phyloP scores from a whole-genome alignment of 2,888 invertebrate species.

The Apantesis nais region DNA sequence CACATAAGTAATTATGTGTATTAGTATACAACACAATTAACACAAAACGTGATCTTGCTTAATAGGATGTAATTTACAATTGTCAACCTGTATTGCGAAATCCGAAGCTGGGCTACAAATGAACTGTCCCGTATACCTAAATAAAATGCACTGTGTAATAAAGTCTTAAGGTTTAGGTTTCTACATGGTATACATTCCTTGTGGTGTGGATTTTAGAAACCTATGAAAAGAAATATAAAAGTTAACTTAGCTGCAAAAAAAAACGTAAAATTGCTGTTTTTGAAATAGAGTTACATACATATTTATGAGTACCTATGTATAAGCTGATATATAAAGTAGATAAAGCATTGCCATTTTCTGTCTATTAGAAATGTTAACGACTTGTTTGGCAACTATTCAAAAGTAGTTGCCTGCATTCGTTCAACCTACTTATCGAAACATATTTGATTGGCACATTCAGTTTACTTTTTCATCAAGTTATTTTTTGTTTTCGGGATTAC shows the following conservation, averaged over 20 bases:
- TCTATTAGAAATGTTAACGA: not conserved
- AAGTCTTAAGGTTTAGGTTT: not conserved
- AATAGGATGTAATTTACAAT: too few species aligned
- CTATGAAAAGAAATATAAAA: not conserved
- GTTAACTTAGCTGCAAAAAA: not conserved
- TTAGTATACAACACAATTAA: too few species aligned
- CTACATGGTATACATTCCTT: not conserved
- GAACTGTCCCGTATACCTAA: not conserved
- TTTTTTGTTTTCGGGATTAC: not conserved
- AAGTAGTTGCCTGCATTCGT: not conserved
- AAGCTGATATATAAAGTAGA: not conserved
- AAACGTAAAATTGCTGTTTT: not conserved
- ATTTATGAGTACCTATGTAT: not conserved
- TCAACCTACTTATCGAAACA: not conserved
- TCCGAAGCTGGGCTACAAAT: not conserved
- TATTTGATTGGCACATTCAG: not conserved
- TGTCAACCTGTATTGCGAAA: too few species aligned
- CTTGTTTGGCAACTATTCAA: not conserved
- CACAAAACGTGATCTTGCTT: not conserved
- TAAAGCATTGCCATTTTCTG: not conserved
- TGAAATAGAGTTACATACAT: not conserved
- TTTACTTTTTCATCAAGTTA: not conserved
- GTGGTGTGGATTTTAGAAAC: not conserved
- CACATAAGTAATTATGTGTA: not conserved
- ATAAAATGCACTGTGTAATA: not conserved